Percentiles rank a stretch among this genome's conserved stretches.
phyloP scores from a whole-genome alignment of 2,113 vertebrate genomes.

The Raja brachyura region DNA sequence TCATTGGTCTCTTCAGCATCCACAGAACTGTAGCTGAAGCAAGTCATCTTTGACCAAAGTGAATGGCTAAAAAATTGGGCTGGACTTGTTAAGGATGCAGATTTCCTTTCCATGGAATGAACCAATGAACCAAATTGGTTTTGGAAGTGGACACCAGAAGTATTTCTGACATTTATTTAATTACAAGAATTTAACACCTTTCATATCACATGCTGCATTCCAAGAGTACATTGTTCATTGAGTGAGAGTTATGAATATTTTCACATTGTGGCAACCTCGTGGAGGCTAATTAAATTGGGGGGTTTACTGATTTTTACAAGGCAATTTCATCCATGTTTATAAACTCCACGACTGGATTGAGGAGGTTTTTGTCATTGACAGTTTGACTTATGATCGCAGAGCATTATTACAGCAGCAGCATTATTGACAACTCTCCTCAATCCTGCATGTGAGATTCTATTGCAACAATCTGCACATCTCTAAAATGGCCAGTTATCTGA shows the following conservation, averaged over 20 bases:
- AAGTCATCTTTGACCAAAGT: no score
- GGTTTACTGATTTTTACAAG: neutral
- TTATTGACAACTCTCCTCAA: neutral
- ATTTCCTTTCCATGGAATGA: no score
- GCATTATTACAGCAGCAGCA: neutral
- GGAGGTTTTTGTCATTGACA: neutral
- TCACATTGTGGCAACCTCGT: neutral
- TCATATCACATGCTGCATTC: no score
- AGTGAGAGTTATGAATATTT: neutral
- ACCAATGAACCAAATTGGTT: no score
- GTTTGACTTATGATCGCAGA: neutral
- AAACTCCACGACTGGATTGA: neutral
- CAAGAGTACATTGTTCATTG: neutral
- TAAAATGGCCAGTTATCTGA: neutral
- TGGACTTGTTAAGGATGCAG: no score
- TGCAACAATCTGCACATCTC: neutral
- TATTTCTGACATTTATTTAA: no score
- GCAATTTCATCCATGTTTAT: neutral
- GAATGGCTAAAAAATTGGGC: no score
- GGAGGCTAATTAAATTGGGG: neutral
- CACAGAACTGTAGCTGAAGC: no score
- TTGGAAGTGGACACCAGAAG: no score
- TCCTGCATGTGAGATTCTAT: neutral
- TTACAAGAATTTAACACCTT: no score
- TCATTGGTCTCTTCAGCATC: no score